Conservation (phyloP, 1,140 invertebrate genomes). For the Hylaeus volcanicus region DNA sequence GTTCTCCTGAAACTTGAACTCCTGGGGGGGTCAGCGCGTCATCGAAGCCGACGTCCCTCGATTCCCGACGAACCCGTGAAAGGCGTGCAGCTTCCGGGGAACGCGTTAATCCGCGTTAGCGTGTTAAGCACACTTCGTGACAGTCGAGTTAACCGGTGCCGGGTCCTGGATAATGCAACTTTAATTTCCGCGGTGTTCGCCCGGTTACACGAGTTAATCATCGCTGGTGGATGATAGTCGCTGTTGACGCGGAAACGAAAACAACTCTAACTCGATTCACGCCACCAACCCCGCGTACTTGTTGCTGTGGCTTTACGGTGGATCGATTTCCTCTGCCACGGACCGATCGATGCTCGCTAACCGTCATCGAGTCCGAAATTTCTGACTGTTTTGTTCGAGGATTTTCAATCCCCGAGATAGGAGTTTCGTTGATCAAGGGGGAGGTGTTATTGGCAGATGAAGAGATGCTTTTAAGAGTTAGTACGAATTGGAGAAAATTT, state of each 20-base stretch:
- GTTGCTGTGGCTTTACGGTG: constrained; percentile 24
- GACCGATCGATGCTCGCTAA: neutral
- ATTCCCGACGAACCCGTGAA: constrained; percentile 18
- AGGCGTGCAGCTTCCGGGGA: constrained; percentile 38
- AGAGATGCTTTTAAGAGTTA: too few species aligned
- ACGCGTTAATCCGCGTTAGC: constrained; percentile 65
- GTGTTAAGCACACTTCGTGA: constrained; percentile 61
- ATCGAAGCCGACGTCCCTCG: neutral
- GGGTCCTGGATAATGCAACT: constrained; percentile 51
- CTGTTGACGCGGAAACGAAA: constrained; percentile 50
- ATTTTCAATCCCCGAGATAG: too few species aligned
- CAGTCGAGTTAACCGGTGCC: constrained; percentile 62
- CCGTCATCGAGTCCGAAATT: too few species aligned
- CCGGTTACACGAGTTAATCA: constrained; percentile 45
- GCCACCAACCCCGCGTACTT: constrained; percentile 33
- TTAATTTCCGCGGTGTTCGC: constrained; percentile 44
- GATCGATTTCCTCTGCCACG: neutral
- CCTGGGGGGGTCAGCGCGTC: neutral
- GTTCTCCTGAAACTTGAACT: neutral
- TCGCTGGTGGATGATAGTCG: constrained; percentile 43
- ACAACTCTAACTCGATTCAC: constrained; percentile 48
- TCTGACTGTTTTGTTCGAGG: too few species aligned
- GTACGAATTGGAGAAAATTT: too few species aligned
- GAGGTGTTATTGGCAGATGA: too few species aligned
- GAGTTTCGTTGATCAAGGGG: too few species aligned